Base-by-base conservation (phyloP, 2,888 invertebrate genomes). In the Agrochola circellaris region DNA sequence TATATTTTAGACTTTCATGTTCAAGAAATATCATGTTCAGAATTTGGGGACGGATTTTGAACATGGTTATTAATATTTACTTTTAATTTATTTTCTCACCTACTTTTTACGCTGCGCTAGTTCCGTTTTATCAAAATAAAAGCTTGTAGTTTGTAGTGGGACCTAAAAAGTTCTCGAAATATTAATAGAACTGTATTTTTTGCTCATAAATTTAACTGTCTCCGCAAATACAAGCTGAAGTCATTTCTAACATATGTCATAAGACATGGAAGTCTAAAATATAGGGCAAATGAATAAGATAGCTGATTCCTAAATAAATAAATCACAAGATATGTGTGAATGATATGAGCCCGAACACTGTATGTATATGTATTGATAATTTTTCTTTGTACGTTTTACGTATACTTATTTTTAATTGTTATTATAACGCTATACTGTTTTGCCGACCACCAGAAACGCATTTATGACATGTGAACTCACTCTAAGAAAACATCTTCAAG, bases 381-480 rank as follows among this genome's bases (percentile, higher is more conserved):
- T 87, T 87, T 87, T 87, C 89, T 91, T 83, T 88, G 84, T 90
- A 89, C 73, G 86, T 85, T 87, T 87, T 90, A 90, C 77, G 88
- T 87, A 88, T 87, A 83, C 45, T 78, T 83, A 71, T 80, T 83
- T 88, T 78, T 75, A 74, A 87, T 89, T 86, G 79, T 86, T 87
- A 75, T 85, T 78, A 58, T 86, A 79, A 81, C 62, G 77, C 81
- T 84, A 69, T 84, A 84, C 73, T 81, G 81, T 87, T 79, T 74
- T 88, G 87, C 85, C 87, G 84, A 82, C 83, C 90, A 90, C 92
- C 92, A 93, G 92, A 87, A 85, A 88, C 89, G 92, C 92, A 93
- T 93, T 93, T 93, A 92, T 82, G 79, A 76, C 83, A 79, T 82
- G 79, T 82, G 69, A 79, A 70, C 88, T 89, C 89, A 88, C 89